Evolutionary conservation across 92 coral and sea anemone genomes (phyloP), one percentile per base, ranked within the genome.

Genomic region (Paragorgia papillata): DNA sequence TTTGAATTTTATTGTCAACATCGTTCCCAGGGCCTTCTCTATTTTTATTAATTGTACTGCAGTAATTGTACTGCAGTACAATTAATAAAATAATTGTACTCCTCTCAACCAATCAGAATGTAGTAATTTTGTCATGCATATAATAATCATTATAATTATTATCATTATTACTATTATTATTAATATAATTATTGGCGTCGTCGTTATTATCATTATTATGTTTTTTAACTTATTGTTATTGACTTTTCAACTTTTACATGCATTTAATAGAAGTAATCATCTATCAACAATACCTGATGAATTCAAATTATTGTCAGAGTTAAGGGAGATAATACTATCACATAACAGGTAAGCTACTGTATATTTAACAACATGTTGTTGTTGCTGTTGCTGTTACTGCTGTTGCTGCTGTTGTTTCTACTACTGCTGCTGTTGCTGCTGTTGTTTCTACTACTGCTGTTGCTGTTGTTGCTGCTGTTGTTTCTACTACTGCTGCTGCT

Each of bases 281-380:
- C 75, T 93, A 58, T 88, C 87, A 20, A 79, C 77, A 27, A 82
- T 93, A 20, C 97, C 97, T 7, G 91, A 80, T 31, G 82, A 85
- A 30, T 70, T 87, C 26, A 53, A 89, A 41, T 73, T 89, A 20
- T 66, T 93, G 63, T 64, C 62, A 5, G 83, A 88, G 82, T 87
- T 93, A 32, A 82, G 87, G 30, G 97, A 93, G 62, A 88, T 93
- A 56, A 91, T 85, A 7, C 41, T 93, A 48, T 85, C 97, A 13
- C 71, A 62, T 64, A 93, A 93, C 90, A 83, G 91, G 97, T 92
- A 35, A 39, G 89, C 1, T 49, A 26, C 19, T 25, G 60, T 31
- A 66, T 21, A 43, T 34, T n/a, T 40, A 14, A 19, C n/a, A 22
- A 2, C 12, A 20, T 35, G 2, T 19, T 19, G n/a, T 30, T 10